Evolutionary conservation across 2,113 vertebrate species (phyloP).

Genomic region (Microtus montanus): DNA sequence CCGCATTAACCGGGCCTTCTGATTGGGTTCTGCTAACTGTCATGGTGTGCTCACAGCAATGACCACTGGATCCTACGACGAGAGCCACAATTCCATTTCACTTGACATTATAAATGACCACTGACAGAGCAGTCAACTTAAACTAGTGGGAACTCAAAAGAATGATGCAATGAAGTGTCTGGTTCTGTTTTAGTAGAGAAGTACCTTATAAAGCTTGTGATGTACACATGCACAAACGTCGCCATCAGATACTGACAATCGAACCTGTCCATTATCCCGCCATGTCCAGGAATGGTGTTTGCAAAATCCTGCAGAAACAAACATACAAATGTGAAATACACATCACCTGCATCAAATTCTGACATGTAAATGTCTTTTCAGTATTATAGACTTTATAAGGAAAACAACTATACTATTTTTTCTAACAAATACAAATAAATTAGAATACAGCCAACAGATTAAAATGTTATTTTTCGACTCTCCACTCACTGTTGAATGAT

Average conservation of each 20-base stretch:
- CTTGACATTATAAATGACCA: not conserved
- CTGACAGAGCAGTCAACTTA: not conserved
- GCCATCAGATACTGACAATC: slow-evolving; percentile 99
- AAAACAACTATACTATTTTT: not conserved
- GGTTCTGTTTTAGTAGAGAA: not conserved
- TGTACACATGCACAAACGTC: slow-evolving; percentile 98
- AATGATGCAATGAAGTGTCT: not conserved
- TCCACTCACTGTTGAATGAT: not conserved
- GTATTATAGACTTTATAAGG: not conserved
- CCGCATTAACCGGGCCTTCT: not conserved
- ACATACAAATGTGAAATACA: not conserved
- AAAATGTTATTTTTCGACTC: not conserved
- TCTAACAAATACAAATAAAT: not conserved
- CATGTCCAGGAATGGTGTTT: slow-evolving; percentile 97
- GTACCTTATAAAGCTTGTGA: slow-evolving; percentile 98
- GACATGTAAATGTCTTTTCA: not conserved
- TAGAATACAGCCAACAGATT: not conserved
- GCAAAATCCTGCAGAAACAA: slow-evolving; percentile 92
- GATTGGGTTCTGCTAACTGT: not conserved
- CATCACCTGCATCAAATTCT: not conserved
- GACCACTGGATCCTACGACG: not conserved
- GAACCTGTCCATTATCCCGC: slow-evolving; percentile 98
- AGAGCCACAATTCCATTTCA: not conserved
- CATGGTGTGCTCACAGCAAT: not conserved
- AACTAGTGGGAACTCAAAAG: not conserved